phyloP scores from a whole-genome alignment of 2,797 vertebrate species.

The Typhlichthys eigenmanni region DNA sequence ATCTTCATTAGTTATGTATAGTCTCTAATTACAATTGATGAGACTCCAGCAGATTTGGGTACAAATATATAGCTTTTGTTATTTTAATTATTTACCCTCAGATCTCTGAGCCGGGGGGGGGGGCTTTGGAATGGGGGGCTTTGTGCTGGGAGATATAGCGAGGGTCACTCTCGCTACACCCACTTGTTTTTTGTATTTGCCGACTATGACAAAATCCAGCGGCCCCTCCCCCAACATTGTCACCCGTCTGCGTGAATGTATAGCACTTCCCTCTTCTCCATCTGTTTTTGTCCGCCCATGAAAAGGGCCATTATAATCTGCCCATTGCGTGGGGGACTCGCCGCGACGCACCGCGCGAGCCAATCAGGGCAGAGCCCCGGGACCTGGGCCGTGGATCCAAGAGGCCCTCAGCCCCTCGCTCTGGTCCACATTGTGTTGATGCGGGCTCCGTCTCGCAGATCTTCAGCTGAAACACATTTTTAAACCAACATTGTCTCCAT shows the following conservation, averaged over 20 bases:
- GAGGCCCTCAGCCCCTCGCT: slow-evolving; percentile 39
- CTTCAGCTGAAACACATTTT: slow-evolving; percentile 82
- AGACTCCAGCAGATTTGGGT: slow-evolving; percentile 73
- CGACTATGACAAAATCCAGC: slow-evolving; percentile 65
- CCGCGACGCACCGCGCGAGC: slow-evolving; percentile 48
- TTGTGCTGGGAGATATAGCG: slow-evolving; percentile 68
- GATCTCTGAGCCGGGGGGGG: slow-evolving; percentile 73
- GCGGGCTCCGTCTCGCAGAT: slow-evolving; percentile 61
- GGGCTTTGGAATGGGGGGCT: slow-evolving; percentile 68
- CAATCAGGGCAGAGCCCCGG: slow-evolving; percentile 52
- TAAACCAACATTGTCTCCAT: slow-evolving; percentile 82
- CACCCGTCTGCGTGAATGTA: slow-evolving; percentile 70
- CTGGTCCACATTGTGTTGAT: slow-evolving; percentile 65
- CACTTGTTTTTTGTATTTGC: slow-evolving; percentile 75
- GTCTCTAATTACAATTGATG: slow-evolving; percentile 81
- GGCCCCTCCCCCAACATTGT: slow-evolving; percentile 52
- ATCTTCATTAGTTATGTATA: slow-evolving; percentile 81
- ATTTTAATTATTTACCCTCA: slow-evolving; percentile 82
- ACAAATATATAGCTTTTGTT: slow-evolving; percentile 83
- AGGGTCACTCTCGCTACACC: slow-evolving; percentile 61
- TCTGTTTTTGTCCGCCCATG: slow-evolving; percentile 76
- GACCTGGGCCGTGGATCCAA: slow-evolving; percentile 57
- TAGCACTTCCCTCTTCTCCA: slow-evolving; percentile 75
- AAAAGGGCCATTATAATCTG: slow-evolving; percentile 78
- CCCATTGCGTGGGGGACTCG: slow-evolving; percentile 67